Base-by-base conservation (phyloP, 2,888 invertebrate genomes). In the Zelleria hepariella region DNA sequence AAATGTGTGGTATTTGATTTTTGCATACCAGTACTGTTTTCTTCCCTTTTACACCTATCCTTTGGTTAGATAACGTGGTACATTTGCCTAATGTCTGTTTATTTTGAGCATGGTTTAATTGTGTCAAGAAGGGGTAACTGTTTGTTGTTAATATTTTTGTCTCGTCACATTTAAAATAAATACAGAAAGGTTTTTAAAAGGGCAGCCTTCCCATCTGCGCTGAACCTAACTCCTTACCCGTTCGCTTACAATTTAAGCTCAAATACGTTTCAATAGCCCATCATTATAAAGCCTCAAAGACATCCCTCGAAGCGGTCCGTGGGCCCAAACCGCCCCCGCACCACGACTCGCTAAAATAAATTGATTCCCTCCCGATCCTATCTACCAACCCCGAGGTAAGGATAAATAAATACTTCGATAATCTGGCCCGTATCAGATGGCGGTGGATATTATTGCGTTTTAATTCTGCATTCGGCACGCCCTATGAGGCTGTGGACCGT, bases 321-420 rank as follows among this genome's bases (percentile, higher is more conserved):
- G n/a, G n/a, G 74, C 78, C 75, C 79, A 76, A 73, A 73, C 80
- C 77, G 82, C 85, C 86, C 85, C 85, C 81, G 80, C 80, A 71
- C 80, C 80, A 84, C 77, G 81, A 80, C 82, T 80, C 75, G 76
- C 75, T 20, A 80, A 80, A 80, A 80, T 78, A 86, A 87, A 88
- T 88, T 87, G 87, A 88, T 87, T 87, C 79, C 82, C 15, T 42
- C 78, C 78, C 71, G 86, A 86, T 87, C 78, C 70, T 86, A 88
- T 87, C 87, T 80, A 15, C 15, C 32, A 77, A 80, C 75, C 53
- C 77, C 86, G 83, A 80, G 81, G 72, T 71, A 64, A 82, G 83
- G 83, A 84, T 84, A 87, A 86, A 87, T 87, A 88, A 87, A 86
- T 86, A 86, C 81, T 86, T 79, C 77, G 82, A 83, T 86, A 84